Conservation (phyloP, 2,888 invertebrate genomes). For the Apodemia hepburni region DNA sequence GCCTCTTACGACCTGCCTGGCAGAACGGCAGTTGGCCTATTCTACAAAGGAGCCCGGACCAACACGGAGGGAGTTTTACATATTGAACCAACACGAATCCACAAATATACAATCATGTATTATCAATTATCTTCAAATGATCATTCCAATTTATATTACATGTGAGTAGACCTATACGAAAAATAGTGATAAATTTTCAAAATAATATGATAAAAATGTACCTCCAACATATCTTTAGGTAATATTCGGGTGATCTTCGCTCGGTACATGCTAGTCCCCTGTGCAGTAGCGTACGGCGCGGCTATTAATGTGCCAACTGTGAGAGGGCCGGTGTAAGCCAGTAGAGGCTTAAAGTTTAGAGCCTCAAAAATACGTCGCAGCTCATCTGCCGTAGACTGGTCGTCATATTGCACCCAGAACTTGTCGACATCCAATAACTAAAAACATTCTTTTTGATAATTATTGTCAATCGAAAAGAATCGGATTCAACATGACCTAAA, state of each 20-base stretch:
- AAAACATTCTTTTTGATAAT: constrained; percentile 6
- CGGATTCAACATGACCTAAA: too few relatives aligned
- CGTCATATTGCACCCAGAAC: constrained; percentile 84
- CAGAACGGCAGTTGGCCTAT: too few relatives aligned
- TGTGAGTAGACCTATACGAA: too few relatives aligned
- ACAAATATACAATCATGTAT: too few relatives aligned
- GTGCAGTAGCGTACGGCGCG: constrained; percentile 73
- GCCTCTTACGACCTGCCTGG: too few relatives aligned
- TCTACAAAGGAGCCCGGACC: too few relatives aligned
- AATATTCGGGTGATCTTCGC: constrained; percentile 68
- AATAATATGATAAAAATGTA: constrained; percentile 26
- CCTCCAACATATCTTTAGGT: constrained; percentile 58
- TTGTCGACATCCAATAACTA: constrained; percentile 82
- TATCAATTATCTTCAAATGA: too few relatives aligned
- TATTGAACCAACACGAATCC: not conserved
- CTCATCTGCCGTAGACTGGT: constrained; percentile 57
- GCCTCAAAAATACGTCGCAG: constrained; percentile 35
- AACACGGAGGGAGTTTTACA: too few relatives aligned
- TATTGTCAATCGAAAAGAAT: too few relatives aligned
- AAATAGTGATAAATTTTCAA: too few relatives aligned
- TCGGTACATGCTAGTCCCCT: constrained; percentile 58
- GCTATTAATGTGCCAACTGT: constrained; percentile 51
- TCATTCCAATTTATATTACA: too few relatives aligned
- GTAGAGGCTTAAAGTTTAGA: constrained; percentile 41
- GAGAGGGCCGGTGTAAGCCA: constrained; percentile 38